Evolutionary conservation across 2,888 invertebrate species (phyloP), one percentile per base, ranked within the genome.

Genomic region (Lochmaea capreae): DNA sequence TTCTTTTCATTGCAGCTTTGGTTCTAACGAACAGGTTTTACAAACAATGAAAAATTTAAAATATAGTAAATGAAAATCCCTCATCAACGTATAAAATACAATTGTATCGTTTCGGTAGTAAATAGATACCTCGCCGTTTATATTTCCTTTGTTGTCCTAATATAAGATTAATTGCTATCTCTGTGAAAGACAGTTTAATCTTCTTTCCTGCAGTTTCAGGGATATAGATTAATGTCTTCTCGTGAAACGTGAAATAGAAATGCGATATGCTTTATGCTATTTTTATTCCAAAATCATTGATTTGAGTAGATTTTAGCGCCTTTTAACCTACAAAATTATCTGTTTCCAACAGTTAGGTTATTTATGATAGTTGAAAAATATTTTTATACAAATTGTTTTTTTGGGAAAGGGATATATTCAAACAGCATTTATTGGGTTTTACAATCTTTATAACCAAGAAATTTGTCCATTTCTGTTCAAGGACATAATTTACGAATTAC

Each of bases 151-250:
- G 16, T n/a, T 54, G 16, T 54, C 18, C 54, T 54, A 18, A 18
- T 54, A 18, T 18, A 2, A 61, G 61, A 61, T 61, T 61, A 61
- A 61, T 61, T 61, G n/a, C 33, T 61, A 39, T n/a, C n/a, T 39
- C 61, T 61, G 61, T 61, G n/a, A 12, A 39, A 9, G 61, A 61
- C 61, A 61, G 61, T 61, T 61, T 11, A 39, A 61, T 61, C 33
- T 59, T 16, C 26, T 61, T 33, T 39, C 61, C 14, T 9, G 39
- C n/a, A 61, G 61, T 39, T 61, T 61, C 39, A 61, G 39, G 12
- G 61, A 59, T 59, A 59, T 33, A 26, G 26, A 39, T 61, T 39
- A 61, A 39, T 39, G 16, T 61, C 39, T 14, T 39, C 9, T 33
- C 11, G 8, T 14, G 14, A 26, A 26, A 58, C 22, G 39, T 39